phyloP scores from a whole-genome alignment of 2,888 invertebrate species.

The Girardia tigrina region DNA sequence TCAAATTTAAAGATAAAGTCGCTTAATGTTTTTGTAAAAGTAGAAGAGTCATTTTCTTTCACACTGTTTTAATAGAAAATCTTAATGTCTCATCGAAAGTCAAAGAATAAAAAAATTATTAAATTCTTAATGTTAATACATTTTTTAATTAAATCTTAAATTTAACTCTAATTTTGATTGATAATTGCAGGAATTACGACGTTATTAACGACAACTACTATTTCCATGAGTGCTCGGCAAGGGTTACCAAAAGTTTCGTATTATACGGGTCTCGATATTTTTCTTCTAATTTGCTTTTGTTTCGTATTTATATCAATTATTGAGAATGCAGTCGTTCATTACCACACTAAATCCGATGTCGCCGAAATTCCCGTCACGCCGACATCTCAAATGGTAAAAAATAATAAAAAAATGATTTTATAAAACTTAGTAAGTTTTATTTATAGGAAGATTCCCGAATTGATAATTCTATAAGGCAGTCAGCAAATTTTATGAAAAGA shows the following conservation, averaged over 20 bases:
- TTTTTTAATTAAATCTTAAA: too few relatives aligned
- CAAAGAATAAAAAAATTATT: too few relatives aligned
- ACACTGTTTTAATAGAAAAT: too few relatives aligned
- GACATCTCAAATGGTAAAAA: background rate
- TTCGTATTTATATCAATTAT: conserved; percentile 40
- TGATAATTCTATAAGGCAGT: background rate
- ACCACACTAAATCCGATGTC: conserved; percentile 39
- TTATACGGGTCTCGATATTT: conserved; percentile 40
- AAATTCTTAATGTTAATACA: too few relatives aligned
- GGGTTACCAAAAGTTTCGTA: conserved; percentile 57
- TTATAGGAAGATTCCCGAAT: background rate
- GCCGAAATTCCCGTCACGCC: conserved; percentile 31
- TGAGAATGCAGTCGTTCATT: conserved; percentile 41
- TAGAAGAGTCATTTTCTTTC: too few relatives aligned
- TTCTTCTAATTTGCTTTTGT: conserved; percentile 40
- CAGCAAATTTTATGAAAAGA: background rate
- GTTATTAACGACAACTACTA: conserved; percentile 40
- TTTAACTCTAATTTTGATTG: too few relatives aligned
- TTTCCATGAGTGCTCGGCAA: conserved; percentile 47
- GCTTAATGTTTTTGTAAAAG: too few relatives aligned
- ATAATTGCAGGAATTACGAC: conserved; percentile 39
- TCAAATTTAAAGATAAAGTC: too few relatives aligned
- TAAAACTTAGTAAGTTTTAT: background rate
- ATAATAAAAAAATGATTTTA: background rate
- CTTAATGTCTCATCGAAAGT: too few relatives aligned